Base-by-base conservation (phyloP, 1,140 invertebrate genomes). In the Chelonus insularis region DNA sequence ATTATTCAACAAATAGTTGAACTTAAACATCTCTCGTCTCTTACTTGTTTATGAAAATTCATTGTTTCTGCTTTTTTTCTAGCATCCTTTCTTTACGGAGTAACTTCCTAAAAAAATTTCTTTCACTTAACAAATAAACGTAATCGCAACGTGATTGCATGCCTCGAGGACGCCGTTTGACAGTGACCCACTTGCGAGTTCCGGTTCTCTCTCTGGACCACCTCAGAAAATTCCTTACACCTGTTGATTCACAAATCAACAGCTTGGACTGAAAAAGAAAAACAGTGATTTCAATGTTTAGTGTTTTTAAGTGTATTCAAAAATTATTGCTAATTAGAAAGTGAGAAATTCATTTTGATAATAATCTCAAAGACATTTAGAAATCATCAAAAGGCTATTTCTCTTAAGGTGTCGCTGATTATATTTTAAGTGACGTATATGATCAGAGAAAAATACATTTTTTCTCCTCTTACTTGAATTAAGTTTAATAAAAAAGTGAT, bases 111-210 rank as follows among this genome's bases (percentile, higher is more conserved):
- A 29, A 29, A 7, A 29, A 29, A 29, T 29, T 29, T 29, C 25
- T 29, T 29, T n/a, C n/a, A n/a, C n/a, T n/a, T n/a, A n/a, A n/a
- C 25, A 7, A 29, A 18, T 11, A n/a, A 21, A 25, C 45, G 23
- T 48, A 48, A 48, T 48, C 45, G 23, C 45, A 18, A 21, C 7
- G 36, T 41, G 52, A 25, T 37, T 41, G 36, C 20, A 23, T 18
- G 12, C 4, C 1, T 56, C 18, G 36, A 37, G 20, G 14, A 56
- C 18, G 52, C 20, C 18, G 23, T 36, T 48, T 48, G 60, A 39
- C 52, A 48, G 36, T 62, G 60, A 62, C 60, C 60, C 32, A 56
- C 60, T 62, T 62, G 39, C 60, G 34, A 54, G 60, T 62, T 62
- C 54, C 60, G 60, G 60, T 57, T 55, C 18, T 47, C 21, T 20